Base-by-base conservation (phyloP, 2,797 vertebrate species). In the Limosa lapponica region DNA sequence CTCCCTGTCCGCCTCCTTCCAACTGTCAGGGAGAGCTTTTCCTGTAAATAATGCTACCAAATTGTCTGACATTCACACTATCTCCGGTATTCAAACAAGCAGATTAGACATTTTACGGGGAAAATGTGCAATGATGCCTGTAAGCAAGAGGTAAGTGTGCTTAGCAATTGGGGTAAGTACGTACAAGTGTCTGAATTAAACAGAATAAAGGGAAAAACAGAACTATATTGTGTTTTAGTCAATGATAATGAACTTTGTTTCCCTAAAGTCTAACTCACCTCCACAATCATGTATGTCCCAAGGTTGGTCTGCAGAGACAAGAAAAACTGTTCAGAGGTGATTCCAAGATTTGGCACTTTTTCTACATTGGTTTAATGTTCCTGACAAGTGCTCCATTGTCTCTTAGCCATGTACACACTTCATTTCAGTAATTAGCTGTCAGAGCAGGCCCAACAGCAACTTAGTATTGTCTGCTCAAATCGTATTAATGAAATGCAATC, bases 381-480 rank as follows among this genome's bases (percentile, higher is more conserved):
- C 97, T 96, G 97, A 96, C 97, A 98, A 98, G 95, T 98, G 98
- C 98, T 98, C 98, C 98, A 98, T 98, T 99, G 99, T 99, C 99
- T 98, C 98, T 98, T 98, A 99, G 98, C 97, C 98, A 98, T 98
- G 98, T 98, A 99, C 98, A 98, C 98, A 97, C 98, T 99, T 99
- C 98, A 99, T 99, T 99, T 98, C 98, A 98, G 99, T 99, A 99
- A 99, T 99, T 99, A 99, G 99, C 99, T 99, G 99, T 99, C 99
- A 99, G 98, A 98, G 97, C 98, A 89, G 97, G 98, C 98, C 98
- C 98, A 98, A 99, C 98, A 99, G 99, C 99, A 99, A 99, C 98
- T 99, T 99, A 98, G 98, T 96, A 98, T 99, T 99, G 99, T 99
- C 99, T 98, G 98, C 98, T 99, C 98, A 98, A 99, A 99, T 99